Conservation (phyloP, 2,113 vertebrate species). For the Canis aureus region DNA sequence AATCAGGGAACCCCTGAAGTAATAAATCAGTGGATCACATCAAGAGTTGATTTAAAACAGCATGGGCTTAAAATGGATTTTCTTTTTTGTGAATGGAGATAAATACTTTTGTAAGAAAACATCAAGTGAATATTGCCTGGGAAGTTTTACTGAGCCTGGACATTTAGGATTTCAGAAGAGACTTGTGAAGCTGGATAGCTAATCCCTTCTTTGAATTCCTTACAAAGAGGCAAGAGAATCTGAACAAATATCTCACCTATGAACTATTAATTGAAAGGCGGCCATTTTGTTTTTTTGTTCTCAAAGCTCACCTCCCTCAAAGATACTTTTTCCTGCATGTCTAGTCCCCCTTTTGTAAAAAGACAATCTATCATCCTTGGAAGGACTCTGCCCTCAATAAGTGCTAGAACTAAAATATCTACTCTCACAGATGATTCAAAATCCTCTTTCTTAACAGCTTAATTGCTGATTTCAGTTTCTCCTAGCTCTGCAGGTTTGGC, state of each 20-base stretch:
- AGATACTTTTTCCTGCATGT: neutral
- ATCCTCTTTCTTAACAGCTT: constrained; percentile 5
- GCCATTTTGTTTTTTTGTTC: neutral
- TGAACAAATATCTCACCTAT: neutral
- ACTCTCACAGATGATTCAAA: constrained; percentile 11
- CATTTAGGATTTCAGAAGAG: neutral
- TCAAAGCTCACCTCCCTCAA: neutral
- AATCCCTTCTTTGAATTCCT: constrained; percentile 35
- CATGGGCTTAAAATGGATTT: neutral
- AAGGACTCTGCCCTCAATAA: neutral
- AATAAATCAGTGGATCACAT: neutral
- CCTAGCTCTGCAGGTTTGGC: neutral
- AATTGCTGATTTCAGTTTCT: constrained; percentile 9
- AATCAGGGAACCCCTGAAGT: neutral
- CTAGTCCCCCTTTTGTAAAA: neutral
- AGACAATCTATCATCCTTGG: neutral
- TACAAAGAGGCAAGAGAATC: neutral
- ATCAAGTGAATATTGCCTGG: neutral
- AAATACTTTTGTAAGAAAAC: constrained; percentile 29
- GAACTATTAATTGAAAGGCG: constrained; percentile 31
- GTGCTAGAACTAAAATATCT: neutral
- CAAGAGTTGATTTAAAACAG: constrained; percentile 25
- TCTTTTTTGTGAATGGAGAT: neutral
- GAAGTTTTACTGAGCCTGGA: constrained; percentile 4
- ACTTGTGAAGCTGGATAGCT: neutral